Percentiles rank a stretch among this genome's conserved stretches.
Evolutionary conservation across 2,797 vertebrate species (phyloP).

Genomic region (Heterohyrax brucei): DNA sequence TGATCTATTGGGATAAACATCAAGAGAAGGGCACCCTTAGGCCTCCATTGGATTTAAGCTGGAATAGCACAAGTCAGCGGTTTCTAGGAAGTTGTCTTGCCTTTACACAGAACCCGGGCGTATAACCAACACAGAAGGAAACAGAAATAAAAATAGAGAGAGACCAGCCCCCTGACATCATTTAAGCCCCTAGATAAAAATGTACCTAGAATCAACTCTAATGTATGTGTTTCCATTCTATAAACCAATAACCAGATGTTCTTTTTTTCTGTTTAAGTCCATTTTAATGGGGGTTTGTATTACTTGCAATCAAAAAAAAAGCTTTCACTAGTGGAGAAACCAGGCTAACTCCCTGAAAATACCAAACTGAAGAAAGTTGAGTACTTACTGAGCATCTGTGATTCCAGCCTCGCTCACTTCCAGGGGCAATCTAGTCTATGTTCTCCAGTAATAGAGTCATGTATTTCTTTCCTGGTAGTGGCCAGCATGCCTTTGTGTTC

Average conservation of each 20-base stretch:
- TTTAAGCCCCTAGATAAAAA: neutral
- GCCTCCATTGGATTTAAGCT: neutral
- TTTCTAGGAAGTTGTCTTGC: neutral
- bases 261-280: neutral
- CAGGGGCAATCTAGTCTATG: neutral
- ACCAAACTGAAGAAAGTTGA: neutral
- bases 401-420: neutral
- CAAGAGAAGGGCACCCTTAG: neutral
- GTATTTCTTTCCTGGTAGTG: neutral
- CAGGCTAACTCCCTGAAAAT: neutral
- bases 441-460: neutral
- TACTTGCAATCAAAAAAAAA: neutral
- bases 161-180: fast-evolving
- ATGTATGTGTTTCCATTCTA: neutral
- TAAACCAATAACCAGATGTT: neutral
- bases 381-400: neutral
- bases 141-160: neutral
- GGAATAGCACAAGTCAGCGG: fast-evolving
- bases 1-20: neutral
- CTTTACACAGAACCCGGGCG: neutral
- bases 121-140: fast-evolving
- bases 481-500: neutral
- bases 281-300: neutral
- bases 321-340: neutral
- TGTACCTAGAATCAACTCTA: neutral